phyloP scores from a whole-genome alignment of 2,113 vertebrate species.

The Nannospalax galili region DNA sequence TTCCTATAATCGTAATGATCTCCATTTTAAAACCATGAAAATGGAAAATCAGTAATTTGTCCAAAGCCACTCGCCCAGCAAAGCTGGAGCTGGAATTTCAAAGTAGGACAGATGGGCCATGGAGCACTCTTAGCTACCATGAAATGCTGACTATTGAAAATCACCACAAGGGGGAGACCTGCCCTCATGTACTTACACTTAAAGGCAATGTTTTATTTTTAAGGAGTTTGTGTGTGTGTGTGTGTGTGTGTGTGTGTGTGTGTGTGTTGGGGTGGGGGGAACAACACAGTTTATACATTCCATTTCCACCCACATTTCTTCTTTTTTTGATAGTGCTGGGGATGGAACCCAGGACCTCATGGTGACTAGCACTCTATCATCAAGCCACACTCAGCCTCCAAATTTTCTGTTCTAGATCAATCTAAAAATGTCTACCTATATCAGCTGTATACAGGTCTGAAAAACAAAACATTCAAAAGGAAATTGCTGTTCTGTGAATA shows the following conservation, averaged over 20 bases:
- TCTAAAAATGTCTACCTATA: neutral
- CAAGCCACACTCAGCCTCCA: neutral
- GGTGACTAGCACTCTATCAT: neutral
- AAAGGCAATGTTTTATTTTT: neutral
- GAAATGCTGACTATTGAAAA: neutral
- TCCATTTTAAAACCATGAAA: slow-evolving; percentile 22
- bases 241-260: neutral
- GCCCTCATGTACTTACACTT: neutral
- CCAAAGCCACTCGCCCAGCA: neutral
- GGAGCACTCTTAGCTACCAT: neutral
- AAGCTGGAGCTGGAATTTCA: neutral
- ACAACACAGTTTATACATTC: neutral
- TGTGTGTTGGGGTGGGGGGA: neutral
- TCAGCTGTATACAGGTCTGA: neutral
- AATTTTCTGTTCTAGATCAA: slow-evolving; percentile 3
- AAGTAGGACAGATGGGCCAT: neutral
- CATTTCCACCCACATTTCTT: neutral
- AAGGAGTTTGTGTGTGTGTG: no score
- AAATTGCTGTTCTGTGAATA: neutral
- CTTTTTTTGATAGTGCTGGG: neutral
- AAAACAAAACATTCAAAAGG: neutral
- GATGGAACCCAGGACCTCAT: neutral
- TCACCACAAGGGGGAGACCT: slow-evolving; percentile 44
- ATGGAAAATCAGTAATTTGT: neutral
- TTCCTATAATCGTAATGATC: neutral